Evolutionary conservation across 2,888 invertebrate species (phyloP).

Genomic region (Drosophila sordidapex): DNA sequence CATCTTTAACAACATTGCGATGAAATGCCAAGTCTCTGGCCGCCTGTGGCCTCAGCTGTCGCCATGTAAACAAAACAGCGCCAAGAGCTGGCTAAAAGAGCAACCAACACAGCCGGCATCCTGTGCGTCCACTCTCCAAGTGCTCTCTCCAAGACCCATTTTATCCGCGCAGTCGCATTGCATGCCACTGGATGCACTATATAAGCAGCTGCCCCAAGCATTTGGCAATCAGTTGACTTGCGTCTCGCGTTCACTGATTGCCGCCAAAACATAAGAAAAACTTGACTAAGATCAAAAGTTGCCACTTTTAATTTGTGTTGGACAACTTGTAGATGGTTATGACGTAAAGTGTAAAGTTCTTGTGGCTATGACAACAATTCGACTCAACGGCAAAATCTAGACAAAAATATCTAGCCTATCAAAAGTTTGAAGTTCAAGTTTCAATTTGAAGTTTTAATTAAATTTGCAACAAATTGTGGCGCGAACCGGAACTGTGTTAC

Average conservation of each 20-base stretch:
- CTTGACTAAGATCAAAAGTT: neutral
- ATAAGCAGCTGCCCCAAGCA: conserved; percentile 54
- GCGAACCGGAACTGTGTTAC: neutral
- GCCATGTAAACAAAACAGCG: conserved; percentile 71
- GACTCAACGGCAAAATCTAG: neutral
- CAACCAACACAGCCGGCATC: conserved; percentile 54
- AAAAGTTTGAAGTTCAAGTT: neutral
- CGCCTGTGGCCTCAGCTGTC: conserved; percentile 57
- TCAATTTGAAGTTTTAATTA: conserved; percentile 18
- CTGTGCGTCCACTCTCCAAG: conserved; percentile 19
- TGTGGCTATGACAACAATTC: conserved; percentile 25
- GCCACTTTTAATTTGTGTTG: conserved; percentile 4
- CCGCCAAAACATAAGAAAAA: neutral
- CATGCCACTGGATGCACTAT: conserved; percentile 33
- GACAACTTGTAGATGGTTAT: conserved; percentile 47
- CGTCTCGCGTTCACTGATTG: conserved; percentile 39
- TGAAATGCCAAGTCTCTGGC: conserved; percentile 37
- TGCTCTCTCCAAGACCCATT: neutral
- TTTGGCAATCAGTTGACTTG: conserved; percentile 56
- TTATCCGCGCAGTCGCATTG: conserved; percentile 71
- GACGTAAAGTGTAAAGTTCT: conserved; percentile 15
- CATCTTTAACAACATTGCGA: conserved; percentile 31
- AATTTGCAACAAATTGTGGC: conserved; percentile 11
- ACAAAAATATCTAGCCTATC: neutral
- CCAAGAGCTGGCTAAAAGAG: conserved; percentile 56